Conservation (phyloP, 2,888 invertebrate species). For the Tineola bisselliella region DNA sequence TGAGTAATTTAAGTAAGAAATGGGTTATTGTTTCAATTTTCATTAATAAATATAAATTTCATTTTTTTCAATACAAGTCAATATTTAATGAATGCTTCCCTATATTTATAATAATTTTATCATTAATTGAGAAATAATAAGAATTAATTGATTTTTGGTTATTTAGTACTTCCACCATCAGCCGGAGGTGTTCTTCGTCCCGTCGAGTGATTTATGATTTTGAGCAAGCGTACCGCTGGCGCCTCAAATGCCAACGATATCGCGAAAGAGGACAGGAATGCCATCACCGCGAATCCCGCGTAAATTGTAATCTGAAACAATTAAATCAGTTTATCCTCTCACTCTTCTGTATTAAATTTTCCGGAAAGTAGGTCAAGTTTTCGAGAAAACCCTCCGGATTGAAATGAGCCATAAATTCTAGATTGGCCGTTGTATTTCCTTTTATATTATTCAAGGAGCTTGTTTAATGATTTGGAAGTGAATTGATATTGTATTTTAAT, state of each 20-base stretch:
- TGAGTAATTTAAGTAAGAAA: too few relatives aligned
- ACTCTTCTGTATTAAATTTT: neutral
- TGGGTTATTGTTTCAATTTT: too few relatives aligned
- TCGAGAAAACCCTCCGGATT: neutral
- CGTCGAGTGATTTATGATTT: constrained; percentile 53
- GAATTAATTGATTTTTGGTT: neutral
- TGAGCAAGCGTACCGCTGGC: constrained; percentile 81
- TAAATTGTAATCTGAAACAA: constrained; percentile 62
- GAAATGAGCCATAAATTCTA: constrained; percentile 2
- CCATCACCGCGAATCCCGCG: constrained; percentile 81
- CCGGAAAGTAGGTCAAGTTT: neutral
- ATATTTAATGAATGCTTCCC: too few relatives aligned
- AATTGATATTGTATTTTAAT: neutral
- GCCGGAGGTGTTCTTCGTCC: neutral
- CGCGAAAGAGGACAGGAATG: constrained; percentile 78
- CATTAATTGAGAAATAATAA: neutral
- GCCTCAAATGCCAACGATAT: constrained; percentile 83
- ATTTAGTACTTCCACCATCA: neutral
- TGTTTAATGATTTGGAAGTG: neutral
- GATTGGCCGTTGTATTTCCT: neutral
- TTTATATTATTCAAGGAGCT: neutral
- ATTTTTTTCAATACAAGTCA: too few relatives aligned
- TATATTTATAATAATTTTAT: too few relatives aligned
- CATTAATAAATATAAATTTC: too few relatives aligned
- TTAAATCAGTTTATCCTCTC: neutral